A percentile compares a stretch with the other conserved stretches of the same genome.
Conservation (phyloP, 2,888 invertebrate species). For the Plagodis pulveraria region DNA sequence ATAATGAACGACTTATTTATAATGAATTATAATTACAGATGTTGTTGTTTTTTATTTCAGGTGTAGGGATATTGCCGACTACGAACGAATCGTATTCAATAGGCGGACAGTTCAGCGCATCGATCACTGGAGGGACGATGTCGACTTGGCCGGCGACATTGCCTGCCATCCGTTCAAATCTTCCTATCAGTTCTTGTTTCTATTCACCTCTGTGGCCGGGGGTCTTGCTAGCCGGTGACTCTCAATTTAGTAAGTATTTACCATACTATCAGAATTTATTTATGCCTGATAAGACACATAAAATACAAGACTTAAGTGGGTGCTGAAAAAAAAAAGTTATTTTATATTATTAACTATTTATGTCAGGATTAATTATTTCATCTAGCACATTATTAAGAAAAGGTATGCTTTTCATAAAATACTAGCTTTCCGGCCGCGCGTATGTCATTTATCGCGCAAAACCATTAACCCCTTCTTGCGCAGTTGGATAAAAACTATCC, state of each 20-base stretch:
- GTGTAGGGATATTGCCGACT: conserved; percentile 24
- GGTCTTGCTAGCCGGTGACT: conserved; percentile 59
- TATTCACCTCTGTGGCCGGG: conserved; percentile 69
- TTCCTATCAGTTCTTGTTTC: conserved; percentile 44
- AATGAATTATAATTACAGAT: neutral
- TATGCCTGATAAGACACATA: neutral
- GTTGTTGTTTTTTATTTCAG: conserved; percentile 6
- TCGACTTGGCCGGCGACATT: conserved; percentile 30
- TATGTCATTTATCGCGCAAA: no score
- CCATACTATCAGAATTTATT: neutral
- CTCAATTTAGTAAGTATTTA: conserved; percentile 54
- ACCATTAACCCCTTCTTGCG: no score
- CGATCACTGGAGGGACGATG: conserved; percentile 40
- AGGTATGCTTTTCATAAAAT: no score
- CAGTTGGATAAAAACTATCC: no score
- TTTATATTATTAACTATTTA: no score
- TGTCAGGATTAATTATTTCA: no score
- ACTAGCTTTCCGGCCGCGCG: no score
- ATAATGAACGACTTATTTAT: no score
- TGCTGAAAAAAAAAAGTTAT: no score
- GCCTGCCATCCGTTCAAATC: conserved; percentile 43
- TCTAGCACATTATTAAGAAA: no score
- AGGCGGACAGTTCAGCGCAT: conserved; percentile 37
- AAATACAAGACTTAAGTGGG: no score
- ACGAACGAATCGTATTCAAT: conserved; percentile 13